phyloP scores from a whole-genome alignment of 2,797 vertebrate genomes.

The Tachyglossus aculeatus region DNA sequence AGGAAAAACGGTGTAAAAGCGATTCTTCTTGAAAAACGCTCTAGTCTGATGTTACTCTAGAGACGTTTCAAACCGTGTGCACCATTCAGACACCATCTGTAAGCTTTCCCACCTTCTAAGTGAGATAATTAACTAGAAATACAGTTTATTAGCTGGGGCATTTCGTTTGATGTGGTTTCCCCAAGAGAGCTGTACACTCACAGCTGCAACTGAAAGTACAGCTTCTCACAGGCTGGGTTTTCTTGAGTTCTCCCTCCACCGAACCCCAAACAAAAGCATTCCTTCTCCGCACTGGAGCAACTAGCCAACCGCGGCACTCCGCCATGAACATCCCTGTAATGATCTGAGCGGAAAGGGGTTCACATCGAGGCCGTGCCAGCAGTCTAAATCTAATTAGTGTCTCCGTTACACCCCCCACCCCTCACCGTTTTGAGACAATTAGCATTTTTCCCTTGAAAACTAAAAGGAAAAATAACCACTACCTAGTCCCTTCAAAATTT shows the following conservation, averaged over 20 bases:
- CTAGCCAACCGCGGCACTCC: neutral
- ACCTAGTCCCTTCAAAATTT: neutral
- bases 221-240: conserved; percentile 7
- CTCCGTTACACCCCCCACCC: neutral
- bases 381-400: no score
- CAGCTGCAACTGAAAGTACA: neutral
- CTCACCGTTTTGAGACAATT: neutral
- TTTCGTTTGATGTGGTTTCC: neutral
- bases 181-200: neutral
- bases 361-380: no score
- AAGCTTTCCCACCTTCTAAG: neutral
- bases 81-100: neutral
- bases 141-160: neutral
- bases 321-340: neutral
- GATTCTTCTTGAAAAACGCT: no score
- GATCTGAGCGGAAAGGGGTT: neutral
- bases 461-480: neutral
- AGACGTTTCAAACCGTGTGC: conserved; percentile 1
- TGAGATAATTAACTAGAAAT: neutral
- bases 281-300: neutral
- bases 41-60: neutral
- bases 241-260: neutral
- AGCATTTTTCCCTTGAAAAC: no score
- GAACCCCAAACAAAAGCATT: conserved; percentile 14
- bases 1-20: no score